A percentile compares a stretch with the other conserved stretches of the same genome.
These are phyloP conservation scores for Megaceryle alcyon DNA, from an alignment of 2,797 vertebrate genomes.

Conservation along the genomic window DNA sequence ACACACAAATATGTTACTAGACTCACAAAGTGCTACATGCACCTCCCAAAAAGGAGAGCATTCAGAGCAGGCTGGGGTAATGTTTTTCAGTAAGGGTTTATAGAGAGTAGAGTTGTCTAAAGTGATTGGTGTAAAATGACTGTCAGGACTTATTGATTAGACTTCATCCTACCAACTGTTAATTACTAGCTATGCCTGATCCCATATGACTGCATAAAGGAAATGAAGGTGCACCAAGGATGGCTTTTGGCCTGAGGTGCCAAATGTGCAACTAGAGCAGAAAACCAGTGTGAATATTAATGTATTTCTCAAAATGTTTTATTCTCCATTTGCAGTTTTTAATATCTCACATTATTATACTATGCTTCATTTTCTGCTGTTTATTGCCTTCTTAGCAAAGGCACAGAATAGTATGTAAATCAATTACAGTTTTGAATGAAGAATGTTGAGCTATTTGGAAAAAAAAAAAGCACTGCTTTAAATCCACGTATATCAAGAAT, in stretches of 20 bases:
- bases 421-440: neutral
- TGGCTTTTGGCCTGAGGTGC: neutral
- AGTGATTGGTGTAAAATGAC: neutral
- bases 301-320: neutral
- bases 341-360: neutral
- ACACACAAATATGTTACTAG: neutral
- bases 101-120: neutral
- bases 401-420: neutral
- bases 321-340: neutral
- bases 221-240: neutral
- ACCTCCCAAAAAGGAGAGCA: neutral
- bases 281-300: conserved; percentile 6
- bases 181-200: conserved; percentile 2
- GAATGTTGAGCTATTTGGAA: neutral
- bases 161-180: neutral
- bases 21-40: neutral
- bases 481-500: neutral
- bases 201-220: neutral
- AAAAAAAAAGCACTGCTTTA: neutral
- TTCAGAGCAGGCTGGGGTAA: neutral
- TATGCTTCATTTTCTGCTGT: neutral
- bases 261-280: neutral
- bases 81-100: neutral
- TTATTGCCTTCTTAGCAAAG: neutral
- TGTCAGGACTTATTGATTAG: neutral